Conservation (phyloP, 2,113 vertebrate species). For the Elephas maximus region DNA sequence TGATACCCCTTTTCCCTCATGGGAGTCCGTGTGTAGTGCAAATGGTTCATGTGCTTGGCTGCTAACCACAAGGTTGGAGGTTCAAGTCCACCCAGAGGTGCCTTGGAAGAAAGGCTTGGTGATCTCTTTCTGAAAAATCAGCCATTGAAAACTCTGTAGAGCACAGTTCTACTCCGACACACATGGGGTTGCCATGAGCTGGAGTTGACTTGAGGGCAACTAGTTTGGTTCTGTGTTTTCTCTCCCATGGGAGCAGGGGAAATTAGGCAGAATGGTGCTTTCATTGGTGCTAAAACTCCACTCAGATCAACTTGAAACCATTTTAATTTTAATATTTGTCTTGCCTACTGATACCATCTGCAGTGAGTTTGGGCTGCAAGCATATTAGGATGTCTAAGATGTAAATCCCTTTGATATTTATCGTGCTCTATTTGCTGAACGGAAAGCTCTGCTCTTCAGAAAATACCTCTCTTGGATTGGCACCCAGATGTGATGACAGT, state of each 20-base stretch:
- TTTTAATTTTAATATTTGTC: constrained; percentile 54
- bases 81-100: too few relatives aligned
- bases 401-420: neutral
- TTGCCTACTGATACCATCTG: constrained; percentile 36
- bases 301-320: neutral
- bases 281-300: neutral
- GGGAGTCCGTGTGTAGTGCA: too few relatives aligned
- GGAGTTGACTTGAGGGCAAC: too few relatives aligned
- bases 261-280: constrained; percentile 28
- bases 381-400: constrained; percentile 9
- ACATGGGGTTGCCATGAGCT: too few relatives aligned
- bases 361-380: neutral
- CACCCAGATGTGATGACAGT: neutral
- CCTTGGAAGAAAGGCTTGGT: too few relatives aligned
- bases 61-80: too few relatives aligned
- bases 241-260: neutral
- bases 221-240: too few relatives aligned
- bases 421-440: neutral
- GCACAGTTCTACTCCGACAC: too few relatives aligned
- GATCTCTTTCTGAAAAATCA: too few relatives aligned
- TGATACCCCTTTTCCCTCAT: neutral
- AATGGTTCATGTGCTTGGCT: too few relatives aligned
- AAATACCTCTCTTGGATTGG: neutral
- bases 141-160: too few relatives aligned
- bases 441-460: constrained; percentile 43